Evolutionary conservation across 2,113 vertebrate species (phyloP), one percentile per base, ranked within the genome.

Genomic region (Sturnira hondurensis): DNA sequence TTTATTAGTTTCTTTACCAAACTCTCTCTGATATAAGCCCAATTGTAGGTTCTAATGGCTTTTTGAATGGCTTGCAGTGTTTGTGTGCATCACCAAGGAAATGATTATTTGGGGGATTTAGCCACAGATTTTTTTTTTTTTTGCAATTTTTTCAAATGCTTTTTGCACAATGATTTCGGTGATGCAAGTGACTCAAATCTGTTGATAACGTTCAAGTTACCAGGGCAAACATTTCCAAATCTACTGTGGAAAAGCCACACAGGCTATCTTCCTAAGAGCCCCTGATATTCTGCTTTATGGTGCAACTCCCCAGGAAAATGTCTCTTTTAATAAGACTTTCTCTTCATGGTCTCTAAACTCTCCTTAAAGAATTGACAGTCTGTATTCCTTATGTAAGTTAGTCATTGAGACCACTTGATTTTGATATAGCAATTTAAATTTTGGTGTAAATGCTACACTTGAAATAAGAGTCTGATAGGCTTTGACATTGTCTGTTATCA

Each of bases 171-270:
- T 41, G 22, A 63, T 94, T 86, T 14, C 9, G 93, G 50, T 76
- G 22, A 84, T 45, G 19, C 3, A 92, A 78, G 6, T 26, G 50
- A 61, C 36, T 96, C 43, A 84, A 95, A 85, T 76, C 45, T 68
- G 24, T 31, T 87, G 20, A 84, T 94, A 89, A 92, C 31, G 24
- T 43, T 96, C 74, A 95, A 93, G 70, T 81, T 54, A 89, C 71
- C 38, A 86, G 24, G 10, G 14, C 14, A 93, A 83, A 86, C 19
- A 31, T 83, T 83, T 93, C 38, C 14, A 41, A 70, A 90, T 76
- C 45, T 86, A 63, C 67, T 78, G 41, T 68, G 65, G 63, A 73
- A 83, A 91, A 90, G 58, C 56, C 28, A 85, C n/a, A 88, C 15
- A 71, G 31, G 47, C 31, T 45, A 1, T 92, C 38, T 93, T 91